Evolutionary conservation across 2,113 vertebrate species (phyloP).

Genomic region (Pachycephala philippinensis): DNA sequence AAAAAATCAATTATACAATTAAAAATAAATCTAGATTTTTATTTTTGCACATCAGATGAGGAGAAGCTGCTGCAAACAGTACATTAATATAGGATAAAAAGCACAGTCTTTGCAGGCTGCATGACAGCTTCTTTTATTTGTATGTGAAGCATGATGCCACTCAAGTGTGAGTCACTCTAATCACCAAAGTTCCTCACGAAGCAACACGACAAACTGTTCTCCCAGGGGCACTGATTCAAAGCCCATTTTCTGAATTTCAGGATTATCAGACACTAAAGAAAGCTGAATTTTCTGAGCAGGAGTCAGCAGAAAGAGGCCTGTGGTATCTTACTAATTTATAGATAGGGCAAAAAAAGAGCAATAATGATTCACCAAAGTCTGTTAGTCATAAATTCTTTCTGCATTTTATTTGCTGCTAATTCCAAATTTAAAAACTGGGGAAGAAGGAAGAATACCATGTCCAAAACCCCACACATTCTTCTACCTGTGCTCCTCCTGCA

Average conservation of each 20-base stretch:
- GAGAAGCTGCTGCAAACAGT: background rate
- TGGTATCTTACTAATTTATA: background rate
- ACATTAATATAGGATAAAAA: background rate
- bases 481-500: background rate
- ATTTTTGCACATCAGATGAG: background rate
- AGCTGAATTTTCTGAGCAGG: background rate
- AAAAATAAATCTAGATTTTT: background rate
- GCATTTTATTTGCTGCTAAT: background rate
- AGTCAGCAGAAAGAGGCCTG: conserved; percentile 7
- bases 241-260: background rate
- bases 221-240: conserved; percentile 63
- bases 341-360: background rate
- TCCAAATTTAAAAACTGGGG: background rate
- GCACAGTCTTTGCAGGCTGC: background rate
- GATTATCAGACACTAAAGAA: background rate
- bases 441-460: background rate
- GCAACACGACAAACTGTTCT: conserved; percentile 75
- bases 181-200: conserved; percentile 75
- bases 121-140: conserved; percentile 46
- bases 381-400: conserved; percentile 3
- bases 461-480: background rate
- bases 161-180: conserved; percentile 82
- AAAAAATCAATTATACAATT: background rate
- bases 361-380: background rate
- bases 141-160: conserved; percentile 69